These are phyloP conservation scores for Melanostoma scalare DNA, from an alignment of 2,888 invertebrate species.

Conservation along the genomic window DNA sequence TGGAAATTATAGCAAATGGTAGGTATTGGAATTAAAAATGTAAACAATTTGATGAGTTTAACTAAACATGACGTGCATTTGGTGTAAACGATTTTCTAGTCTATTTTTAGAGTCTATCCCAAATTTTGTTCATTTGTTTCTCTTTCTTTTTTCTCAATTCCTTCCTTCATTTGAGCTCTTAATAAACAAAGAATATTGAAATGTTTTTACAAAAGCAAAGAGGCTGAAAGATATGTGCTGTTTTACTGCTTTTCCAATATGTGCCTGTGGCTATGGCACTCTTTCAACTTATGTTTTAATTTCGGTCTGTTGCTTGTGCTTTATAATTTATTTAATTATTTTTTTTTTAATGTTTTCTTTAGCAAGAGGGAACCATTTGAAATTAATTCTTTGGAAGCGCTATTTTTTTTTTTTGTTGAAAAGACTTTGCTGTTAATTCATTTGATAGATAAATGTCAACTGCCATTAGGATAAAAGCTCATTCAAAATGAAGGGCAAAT, in stretches of 20 bases:
- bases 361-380: too few relatives aligned
- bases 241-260: background rate
- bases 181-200: constrained; percentile 25
- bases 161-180: background rate
- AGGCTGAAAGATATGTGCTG: background rate
- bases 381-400: too few relatives aligned
- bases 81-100: constrained; percentile 47
- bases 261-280: background rate
- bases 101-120: constrained; percentile 57
- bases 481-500: too few relatives aligned
- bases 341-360: background rate
- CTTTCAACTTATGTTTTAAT: constrained; percentile 18
- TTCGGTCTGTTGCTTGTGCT: constrained; percentile 9
- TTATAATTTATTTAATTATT: background rate
- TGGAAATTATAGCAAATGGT: constrained; percentile 43
- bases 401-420: too few relatives aligned
- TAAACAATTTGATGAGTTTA: constrained; percentile 71
- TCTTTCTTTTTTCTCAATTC: constrained; percentile 15
- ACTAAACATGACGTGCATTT: constrained; percentile 72
- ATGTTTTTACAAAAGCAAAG: constrained; percentile 44
- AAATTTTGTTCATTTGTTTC: constrained; percentile 4
- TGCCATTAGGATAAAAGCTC: too few relatives aligned
- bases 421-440: too few relatives aligned
- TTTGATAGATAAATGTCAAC: too few relatives aligned
- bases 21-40: constrained; percentile 48